A percentile compares a stretch with the other conserved stretches of the same genome.
Conservation (phyloP, 2,113 vertebrate genomes). For the Hemibagrus wyckioides region DNA sequence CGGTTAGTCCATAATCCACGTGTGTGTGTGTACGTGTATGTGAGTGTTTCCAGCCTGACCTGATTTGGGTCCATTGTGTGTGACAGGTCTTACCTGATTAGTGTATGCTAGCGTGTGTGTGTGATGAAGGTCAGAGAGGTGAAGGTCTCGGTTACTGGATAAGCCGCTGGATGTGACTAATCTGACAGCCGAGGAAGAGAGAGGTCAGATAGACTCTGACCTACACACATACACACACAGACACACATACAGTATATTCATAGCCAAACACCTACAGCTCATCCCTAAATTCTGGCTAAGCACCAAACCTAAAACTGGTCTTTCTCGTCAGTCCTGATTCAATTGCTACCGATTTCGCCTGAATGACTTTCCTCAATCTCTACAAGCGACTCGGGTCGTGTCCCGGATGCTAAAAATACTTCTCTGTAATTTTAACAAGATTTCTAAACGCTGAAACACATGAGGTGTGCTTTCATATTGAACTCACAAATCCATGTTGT, state of each 20-base stretch:
- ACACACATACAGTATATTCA: conserved; percentile 28
- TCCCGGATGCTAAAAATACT: background rate
- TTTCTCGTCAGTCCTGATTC: background rate
- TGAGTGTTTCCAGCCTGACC: background rate
- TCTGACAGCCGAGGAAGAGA: conserved; percentile 55
- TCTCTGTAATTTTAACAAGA: background rate
- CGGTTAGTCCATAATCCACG: background rate
- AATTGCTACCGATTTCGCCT: background rate
- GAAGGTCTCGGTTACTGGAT: conserved; percentile 58
- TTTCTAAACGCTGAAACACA: background rate
- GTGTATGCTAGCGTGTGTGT: background rate
- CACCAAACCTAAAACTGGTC: background rate
- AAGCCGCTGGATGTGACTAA: conserved; percentile 64
- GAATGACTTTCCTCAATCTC: background rate
- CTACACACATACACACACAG: conserved; percentile 34
- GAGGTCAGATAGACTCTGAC: conserved; percentile 49
- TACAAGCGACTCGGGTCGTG: background rate
- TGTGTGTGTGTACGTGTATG: background rate
- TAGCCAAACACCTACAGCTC: background rate
- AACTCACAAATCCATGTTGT: background rate
- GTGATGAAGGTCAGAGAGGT: conserved; percentile 10
- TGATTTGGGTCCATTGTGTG: background rate
- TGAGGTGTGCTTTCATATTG: background rate
- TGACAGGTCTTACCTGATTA: background rate
- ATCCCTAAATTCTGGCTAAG: background rate